Conservation (phyloP, 2,113 vertebrate species). For the Periophthalmus modestus region DNA sequence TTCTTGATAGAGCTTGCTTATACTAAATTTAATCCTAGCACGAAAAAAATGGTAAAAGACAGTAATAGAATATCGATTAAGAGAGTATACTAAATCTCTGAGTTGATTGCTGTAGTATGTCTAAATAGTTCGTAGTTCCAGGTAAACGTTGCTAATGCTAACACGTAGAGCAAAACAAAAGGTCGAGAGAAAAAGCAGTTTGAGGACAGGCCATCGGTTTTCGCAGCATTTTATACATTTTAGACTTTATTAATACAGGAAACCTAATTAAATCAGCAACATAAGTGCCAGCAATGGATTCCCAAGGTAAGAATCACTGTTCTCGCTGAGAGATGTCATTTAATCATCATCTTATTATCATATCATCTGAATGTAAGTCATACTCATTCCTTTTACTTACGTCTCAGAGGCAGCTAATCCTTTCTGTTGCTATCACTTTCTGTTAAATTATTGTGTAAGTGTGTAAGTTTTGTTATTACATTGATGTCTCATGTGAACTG, state of each 20-base stretch:
- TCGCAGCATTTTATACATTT: neutral
- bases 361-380: slow-evolving; percentile 8
- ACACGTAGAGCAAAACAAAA: slow-evolving; percentile 48
- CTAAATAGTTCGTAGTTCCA: neutral
- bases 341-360: neutral
- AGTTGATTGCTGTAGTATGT: neutral
- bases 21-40: neutral
- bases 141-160: slow-evolving; percentile 31
- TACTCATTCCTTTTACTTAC: neutral
- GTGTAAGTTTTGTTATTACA: slow-evolving; percentile 11
- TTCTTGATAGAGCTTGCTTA: neutral
- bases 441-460: slow-evolving; percentile 4
- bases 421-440: slow-evolving; percentile 1
- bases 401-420: neutral
- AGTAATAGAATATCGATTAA: neutral
- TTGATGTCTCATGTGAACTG: slow-evolving; percentile 5
- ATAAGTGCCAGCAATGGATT: slow-evolving; percentile 41
- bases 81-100: neutral
- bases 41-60: neutral
- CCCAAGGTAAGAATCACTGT: slow-evolving; percentile 42
- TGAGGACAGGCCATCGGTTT: neutral
- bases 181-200: slow-evolving; percentile 1
- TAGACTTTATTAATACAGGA: neutral
- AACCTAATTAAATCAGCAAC: slow-evolving; percentile 1
- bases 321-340: neutral